Conservation (phyloP, 2,888 invertebrate species). For the Melinopterus prodromus region DNA sequence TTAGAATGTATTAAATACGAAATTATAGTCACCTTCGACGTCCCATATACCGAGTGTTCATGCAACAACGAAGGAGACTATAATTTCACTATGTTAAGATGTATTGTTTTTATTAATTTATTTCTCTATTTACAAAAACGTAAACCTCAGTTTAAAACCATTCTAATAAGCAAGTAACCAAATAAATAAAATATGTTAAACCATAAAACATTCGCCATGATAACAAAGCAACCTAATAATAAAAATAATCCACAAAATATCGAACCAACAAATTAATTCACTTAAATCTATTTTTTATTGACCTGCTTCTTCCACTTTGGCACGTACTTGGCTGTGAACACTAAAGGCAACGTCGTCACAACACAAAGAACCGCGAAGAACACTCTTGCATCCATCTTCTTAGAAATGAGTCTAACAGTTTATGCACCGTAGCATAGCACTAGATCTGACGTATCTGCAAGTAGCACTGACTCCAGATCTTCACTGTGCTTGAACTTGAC, state of each 20-base stretch:
- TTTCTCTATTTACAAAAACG: too few relatives aligned
- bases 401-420: constrained; percentile 5
- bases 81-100: too few relatives aligned
- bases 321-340: constrained; percentile 65
- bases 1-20: too few relatives aligned
- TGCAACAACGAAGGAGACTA: too few relatives aligned
- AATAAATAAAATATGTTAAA: too few relatives aligned
- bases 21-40: too few relatives aligned
- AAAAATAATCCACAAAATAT: not conserved
- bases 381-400: constrained; percentile 20
- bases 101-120: too few relatives aligned
- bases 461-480: not conserved
- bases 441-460: not conserved
- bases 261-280: not conserved
- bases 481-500: not conserved
- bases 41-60: too few relatives aligned
- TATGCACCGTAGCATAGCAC: not conserved
- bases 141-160: too few relatives aligned
- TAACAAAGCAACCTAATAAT: not conserved
- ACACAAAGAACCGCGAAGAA: constrained; percentile 20
- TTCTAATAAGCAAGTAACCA: too few relatives aligned
- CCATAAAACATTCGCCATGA: too few relatives aligned
- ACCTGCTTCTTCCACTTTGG: constrained; percentile 86
- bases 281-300: constrained; percentile 44
- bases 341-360: constrained; percentile 13